Base-by-base conservation (phyloP, 2,113 vertebrate genomes). In the human region DNA sequence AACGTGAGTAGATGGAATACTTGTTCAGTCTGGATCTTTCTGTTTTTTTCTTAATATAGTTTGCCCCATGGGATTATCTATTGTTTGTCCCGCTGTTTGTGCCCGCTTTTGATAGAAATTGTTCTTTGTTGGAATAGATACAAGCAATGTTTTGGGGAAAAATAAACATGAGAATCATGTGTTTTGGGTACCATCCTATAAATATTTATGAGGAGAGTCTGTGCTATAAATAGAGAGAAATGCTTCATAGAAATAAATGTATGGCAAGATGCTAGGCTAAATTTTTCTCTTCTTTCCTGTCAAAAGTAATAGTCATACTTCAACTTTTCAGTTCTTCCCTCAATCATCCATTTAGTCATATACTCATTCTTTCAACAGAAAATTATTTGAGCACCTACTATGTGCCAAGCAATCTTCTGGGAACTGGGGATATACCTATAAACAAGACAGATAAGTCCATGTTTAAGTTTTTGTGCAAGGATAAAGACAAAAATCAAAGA, bases 1-100 rank as follows among this genome's bases (percentile, higher is more conserved):
- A 96, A 81, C 87, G 95, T 96, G 64, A 94, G 95, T 96, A 90
- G 9, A 90, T 55, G n/a, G 32, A 75, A 73, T 81, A 72, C 16
- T 17, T 81, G 13, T 55, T 86, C 30, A 80, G 50, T 64, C n/a
- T 64, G 72, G 2, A 55, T 45, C 38, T 55, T 85, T 72, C n/a
- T 79, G 25, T 20, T 48, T 32, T 48, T 78, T 50, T 27, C 66
- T 80, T 55, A 45, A 32, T 72, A n/a, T n/a, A 30, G 43, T 85
- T 93, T 70, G 78, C 43, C 59, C 38, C 14, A 20, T 64, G 18
- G 78, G 59, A 84, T 72, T 50, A 80, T 45, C 87, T 64, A 92
- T 55, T 50, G 25, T 78, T 70, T 89, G 32, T 27, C 14, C 10
- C 32, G 38, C 48, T 88, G 43, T 87, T 87, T 73, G 76, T 55